Percentiles rank a stretch among this genome's conserved stretches.
Conservation (phyloP, 2,113 vertebrate genomes). For the Apaloderma vittatum region DNA sequence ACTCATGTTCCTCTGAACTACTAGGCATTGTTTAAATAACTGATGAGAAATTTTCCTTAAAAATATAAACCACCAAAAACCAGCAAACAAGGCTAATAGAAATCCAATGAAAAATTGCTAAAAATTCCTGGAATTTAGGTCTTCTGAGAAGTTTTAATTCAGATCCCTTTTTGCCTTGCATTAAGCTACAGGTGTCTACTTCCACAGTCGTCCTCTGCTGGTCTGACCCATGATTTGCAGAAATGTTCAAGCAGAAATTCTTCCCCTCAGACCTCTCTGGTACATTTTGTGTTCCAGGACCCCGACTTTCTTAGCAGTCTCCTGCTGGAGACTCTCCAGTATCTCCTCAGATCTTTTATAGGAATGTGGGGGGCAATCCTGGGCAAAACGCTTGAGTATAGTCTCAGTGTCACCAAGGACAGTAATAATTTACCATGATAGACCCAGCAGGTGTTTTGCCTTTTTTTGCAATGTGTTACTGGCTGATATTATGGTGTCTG, state of each 20-base stretch:
- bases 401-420: too few relatives aligned
- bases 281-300: neutral
- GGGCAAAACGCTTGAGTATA: neutral
- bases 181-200: neutral
- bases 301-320: neutral
- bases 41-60: accelerated
- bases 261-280: too few relatives aligned
- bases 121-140: neutral
- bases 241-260: too few relatives aligned
- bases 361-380: neutral
- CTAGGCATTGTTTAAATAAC: neutral
- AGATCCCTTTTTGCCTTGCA: neutral
- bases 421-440: neutral
- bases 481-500: neutral
- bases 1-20: neutral
- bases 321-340: neutral
- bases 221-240: neutral
- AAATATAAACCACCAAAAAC: neutral
- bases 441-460: neutral
- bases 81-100: neutral
- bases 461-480: neutral
- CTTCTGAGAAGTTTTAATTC: neutral
- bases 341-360: neutral
- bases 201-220: neutral
- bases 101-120: neutral